Evolutionary conservation across 2,113 vertebrate genomes (phyloP).

Genomic region (Pycnonotus jocosus): DNA sequence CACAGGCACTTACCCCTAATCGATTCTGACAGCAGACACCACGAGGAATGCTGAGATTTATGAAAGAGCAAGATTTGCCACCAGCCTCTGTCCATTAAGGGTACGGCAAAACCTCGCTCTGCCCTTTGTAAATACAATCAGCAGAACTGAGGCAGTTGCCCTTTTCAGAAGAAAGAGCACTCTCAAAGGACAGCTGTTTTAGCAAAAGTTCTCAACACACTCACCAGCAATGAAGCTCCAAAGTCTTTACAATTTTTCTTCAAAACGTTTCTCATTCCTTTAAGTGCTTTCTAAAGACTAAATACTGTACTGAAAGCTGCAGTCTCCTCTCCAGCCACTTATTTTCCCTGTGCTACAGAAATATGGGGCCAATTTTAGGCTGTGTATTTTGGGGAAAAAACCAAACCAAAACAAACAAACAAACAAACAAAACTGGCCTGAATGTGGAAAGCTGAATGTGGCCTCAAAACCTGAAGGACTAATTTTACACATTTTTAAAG

Average conservation of each 20-base stretch:
- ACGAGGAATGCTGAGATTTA: neutral
- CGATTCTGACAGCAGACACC: conserved; percentile 18
- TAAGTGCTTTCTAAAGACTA: neutral
- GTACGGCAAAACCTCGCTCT: neutral
- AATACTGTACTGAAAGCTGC: neutral
- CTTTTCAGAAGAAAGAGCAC: conserved; percentile 13
- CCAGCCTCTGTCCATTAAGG: conserved; percentile 29
- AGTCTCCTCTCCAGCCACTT: neutral
- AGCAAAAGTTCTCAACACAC: neutral
- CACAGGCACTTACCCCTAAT: neutral
- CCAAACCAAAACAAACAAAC: neutral
- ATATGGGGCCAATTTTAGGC: neutral
- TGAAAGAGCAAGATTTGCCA: conserved; percentile 49
- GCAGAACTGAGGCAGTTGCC: conserved; percentile 32
- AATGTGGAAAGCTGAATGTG: neutral
- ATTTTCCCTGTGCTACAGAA: neutral
- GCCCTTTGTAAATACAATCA: conserved; percentile 39
- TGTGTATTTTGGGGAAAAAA: neutral
- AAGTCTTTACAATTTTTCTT: neutral
- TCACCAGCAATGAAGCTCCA: neutral
- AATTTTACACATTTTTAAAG: neutral
- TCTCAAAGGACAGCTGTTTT: conserved; percentile 19
- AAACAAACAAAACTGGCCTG: neutral
- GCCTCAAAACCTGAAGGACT: neutral
- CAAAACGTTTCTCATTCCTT: neutral